Evolutionary conservation across 2,113 vertebrate genomes (phyloP), one percentile per base, ranked within the genome.

Genomic region (Polypterus bichir): DNA sequence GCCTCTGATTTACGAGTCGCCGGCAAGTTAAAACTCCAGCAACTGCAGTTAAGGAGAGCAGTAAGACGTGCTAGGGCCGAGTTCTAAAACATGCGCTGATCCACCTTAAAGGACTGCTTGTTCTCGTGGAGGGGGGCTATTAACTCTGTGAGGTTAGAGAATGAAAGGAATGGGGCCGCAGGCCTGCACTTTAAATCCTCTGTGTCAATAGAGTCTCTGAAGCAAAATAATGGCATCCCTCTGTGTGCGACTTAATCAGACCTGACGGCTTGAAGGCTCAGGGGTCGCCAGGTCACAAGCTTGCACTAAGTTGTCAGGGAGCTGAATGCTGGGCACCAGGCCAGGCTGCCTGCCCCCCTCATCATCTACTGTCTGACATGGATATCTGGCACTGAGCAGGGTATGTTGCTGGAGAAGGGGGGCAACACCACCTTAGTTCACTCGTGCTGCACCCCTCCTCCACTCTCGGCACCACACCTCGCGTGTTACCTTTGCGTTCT

Each of bases 141-240:
- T 72, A 77, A 74, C 77, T 76, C 70, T 3, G 79, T 74, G 83
- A 84, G 77, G 80, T 77, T 71, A 79, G 82, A 81, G 82, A 80
- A 81, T 79, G 86, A 85, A 85, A 83, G 81, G 79, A 78, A 82
- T 70, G 49, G 83, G 81, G 79, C 79, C 73, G 77, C 68, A 73
- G 81, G 74, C 78, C 63, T 69, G 74, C 47, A 70, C 80, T 86
- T 81, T 82, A 86, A 87, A 89, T 83, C 83, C 77, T 63, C 77
- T 73, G 75, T 66, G 76, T 86, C 86, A 88, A 66, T 86, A 76
- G 86, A 83, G 66, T 77, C 83, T 86, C 70, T 88, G 84, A 83
- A 91, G 86, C 86, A 86, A 87, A 90, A 88, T 86, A 91, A 91
- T 87, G 83, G 88, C 88, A 88, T 91, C 91, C 87, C 73, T 82